These are phyloP conservation scores for Solenodon paradoxus DNA, from an alignment of 2,113 vertebrate genomes.

Conservation along the genomic window DNA sequence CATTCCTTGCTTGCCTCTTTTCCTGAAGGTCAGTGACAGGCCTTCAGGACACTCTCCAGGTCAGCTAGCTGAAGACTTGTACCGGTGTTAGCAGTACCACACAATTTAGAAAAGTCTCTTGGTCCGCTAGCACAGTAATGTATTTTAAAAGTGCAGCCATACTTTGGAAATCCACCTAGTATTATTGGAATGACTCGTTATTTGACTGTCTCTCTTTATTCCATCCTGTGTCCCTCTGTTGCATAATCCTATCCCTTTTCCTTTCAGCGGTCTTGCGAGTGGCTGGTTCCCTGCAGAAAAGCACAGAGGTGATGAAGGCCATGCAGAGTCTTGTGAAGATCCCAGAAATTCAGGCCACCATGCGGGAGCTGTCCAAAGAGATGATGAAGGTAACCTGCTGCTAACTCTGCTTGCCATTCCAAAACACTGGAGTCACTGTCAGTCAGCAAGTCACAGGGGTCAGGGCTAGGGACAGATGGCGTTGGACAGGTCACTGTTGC, in stretches of 20 bases:
- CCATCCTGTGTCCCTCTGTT: background rate
- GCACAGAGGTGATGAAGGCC: constrained; percentile 98
- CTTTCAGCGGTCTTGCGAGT: constrained; percentile 91
- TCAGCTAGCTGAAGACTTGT: background rate
- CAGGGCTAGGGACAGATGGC: background rate
- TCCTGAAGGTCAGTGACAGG: background rate
- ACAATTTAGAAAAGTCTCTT: background rate
- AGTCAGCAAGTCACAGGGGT: background rate
- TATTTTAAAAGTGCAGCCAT: background rate
- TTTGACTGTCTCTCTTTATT: background rate
- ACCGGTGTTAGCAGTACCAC: background rate
- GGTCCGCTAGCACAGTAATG: background rate
- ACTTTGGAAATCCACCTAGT: background rate
- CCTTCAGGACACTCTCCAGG: background rate
- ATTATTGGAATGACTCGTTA: background rate
- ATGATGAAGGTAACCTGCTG: constrained; percentile 95
- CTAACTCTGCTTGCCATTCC: background rate
- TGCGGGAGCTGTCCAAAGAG: constrained; percentile 97
- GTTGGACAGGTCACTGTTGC: background rate
- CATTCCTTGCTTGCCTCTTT: background rate
- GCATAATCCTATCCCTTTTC: background rate
- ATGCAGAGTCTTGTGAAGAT: constrained; percentile 97
- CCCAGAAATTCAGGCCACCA: constrained; percentile 97
- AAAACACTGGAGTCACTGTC: background rate
- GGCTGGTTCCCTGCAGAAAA: constrained; percentile 94